Evolutionary conservation across 1,140 invertebrate genomes (phyloP), one percentile per base, ranked within the genome.

Genomic region (Gerris buenoi): DNA sequence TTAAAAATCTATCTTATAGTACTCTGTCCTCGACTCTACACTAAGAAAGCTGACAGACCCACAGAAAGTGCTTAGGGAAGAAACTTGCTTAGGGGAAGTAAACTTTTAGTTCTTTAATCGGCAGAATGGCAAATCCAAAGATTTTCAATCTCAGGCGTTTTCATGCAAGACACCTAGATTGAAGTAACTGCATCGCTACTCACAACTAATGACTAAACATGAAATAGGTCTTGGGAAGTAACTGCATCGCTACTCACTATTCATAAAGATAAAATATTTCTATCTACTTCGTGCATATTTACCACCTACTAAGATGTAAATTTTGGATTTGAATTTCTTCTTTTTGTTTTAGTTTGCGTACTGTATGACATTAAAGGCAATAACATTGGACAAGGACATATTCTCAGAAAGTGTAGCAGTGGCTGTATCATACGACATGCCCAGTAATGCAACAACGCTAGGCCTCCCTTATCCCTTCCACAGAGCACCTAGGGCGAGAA

Each of bases 331-430:
- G n/a, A n/a, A n/a, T n/a, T 46, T 10, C 18, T 10, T 46, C 5
- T 46, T 46, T 58, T 68, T 74, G 75, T 65, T 71, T 62, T 72
- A 84, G 83, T 77, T 82, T 65, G 83, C 83, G 0, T 76, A 81
- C 1, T 84, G 83, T 56, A 76, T 85, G 78, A 85, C 83, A 13
- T 75, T 85, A 1, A 82, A 85, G 71, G 78, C 84, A 2, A 76
- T 81, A 1, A 79, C 80, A 58, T 72, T 75, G 1, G 68, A 71
- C 64, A 63, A 60, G n/a, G 70, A 72, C 33, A 67, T 70, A 1
- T 70, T 69, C 61, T 64, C 71, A 0, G 71, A 71, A 28, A 68
- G 65, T 13, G 70, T 70, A 0, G 71, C 70, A 1, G 66, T 68
- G 2, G 68, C 71, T 0, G 67, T 66, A 5, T 68, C 67, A 46